These are phyloP conservation scores for Maconellicoccus hirsutus DNA, from an alignment of 1,140 invertebrate genomes.

Conservation along the genomic window DNA sequence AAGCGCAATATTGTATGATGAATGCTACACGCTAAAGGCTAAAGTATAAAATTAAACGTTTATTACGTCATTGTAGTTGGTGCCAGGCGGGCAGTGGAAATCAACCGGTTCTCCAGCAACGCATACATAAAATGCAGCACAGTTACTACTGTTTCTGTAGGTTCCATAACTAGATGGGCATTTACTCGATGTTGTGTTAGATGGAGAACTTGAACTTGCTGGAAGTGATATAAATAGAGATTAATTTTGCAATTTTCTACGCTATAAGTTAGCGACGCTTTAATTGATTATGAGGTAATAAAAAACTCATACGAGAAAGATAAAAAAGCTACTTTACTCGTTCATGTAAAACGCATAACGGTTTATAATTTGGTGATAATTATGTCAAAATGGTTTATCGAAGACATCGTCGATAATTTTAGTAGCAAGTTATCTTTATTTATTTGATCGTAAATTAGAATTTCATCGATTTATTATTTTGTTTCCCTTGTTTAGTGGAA, in stretches of 20 bases:
- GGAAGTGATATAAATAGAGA: not conserved
- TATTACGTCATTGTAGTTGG: conserved; percentile 51
- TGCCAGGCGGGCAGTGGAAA: conserved; percentile 46
- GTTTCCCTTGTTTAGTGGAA: no score
- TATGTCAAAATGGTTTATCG: not conserved
- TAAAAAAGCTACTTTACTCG: not conserved
- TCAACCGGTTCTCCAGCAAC: conserved; percentile 42
- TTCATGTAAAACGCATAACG: not conserved
- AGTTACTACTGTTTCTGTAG: conserved; percentile 47
- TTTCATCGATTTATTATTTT: no score
- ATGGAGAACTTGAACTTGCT: conserved; percentile 14
- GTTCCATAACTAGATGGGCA: conserved; percentile 37
- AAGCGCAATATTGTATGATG: no score
- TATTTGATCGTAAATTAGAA: no score
- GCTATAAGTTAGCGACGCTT: not conserved
- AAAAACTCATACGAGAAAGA: not conserved
- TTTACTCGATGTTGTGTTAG: not conserved
- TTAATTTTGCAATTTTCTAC: not conserved
- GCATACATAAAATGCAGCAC: conserved; percentile 53
- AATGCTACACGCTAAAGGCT: no score
- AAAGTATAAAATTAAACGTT: conserved; percentile 19
- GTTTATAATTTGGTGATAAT: conserved; percentile 3
- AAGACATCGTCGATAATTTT: not conserved
- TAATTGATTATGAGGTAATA: not conserved
- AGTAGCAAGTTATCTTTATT: no score